Evolutionary conservation across 30 jellyfish, hydroid and myxozoan genomes (phyloP), one percentile per base, ranked within the genome.

Genomic region (Cassiopea xamachana): DNA sequence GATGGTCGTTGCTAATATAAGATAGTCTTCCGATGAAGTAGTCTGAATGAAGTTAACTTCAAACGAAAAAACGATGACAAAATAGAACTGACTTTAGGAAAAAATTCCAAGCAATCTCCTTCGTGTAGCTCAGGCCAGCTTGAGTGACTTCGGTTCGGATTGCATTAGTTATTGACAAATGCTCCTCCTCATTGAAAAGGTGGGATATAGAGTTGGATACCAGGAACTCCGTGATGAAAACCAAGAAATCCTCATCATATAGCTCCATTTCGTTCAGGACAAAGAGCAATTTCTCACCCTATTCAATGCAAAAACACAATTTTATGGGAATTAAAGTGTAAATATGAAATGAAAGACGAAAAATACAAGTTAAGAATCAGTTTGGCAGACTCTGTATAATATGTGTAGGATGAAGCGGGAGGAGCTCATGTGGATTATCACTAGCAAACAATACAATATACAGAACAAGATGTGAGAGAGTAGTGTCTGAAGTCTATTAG

Each of bases 141-240:
- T 93, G 96, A 43, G 91, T 83, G 83, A 91, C 98, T 18, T 91
- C 94, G 1, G 98, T 87, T 61, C 98, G 90, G 39, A 93, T 84
- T 43, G 98, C 93, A 76, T 93, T 93, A 12, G 91, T 84, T 49
- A 93, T 82, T 2, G 94, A 82, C 17, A 88, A 81, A 69, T 93
- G 92, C 51, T 93, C 98, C 62, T 93, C 98, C 6, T 87, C 96
- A 49, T 93, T 88, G 96, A 93, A 93, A 43, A 93, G 73, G 72
- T 93, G 98, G 0, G 91, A 74, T 15, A 93, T 80, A 50, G 96
- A 81, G 74, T 90, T 92, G 67, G 89, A 74, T 39, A 86, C 93
- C 2, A 93, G 94, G 59, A 93, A 87, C 55, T 93, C 98, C 2
- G 92, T 83, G 74, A 93, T 88, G 48, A 60, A 75, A 48, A 84